A percentile compares a stretch with the other conserved stretches of the same genome.
phyloP scores from a whole-genome alignment of 2,888 invertebrate genomes.

The Drosophila nigritarsus region DNA sequence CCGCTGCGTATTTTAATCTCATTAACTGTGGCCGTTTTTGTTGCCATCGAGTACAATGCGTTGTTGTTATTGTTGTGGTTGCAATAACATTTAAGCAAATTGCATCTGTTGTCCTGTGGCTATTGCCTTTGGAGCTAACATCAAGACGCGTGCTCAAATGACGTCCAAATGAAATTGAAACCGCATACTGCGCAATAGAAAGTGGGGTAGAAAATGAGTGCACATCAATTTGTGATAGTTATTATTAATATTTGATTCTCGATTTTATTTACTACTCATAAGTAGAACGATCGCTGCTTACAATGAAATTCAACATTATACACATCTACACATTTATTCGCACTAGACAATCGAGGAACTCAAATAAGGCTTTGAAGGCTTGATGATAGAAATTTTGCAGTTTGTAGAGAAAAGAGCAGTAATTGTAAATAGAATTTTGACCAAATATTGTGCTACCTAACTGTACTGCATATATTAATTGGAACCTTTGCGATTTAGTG shows the following conservation, averaged over 20 bases:
- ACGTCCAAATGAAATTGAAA: constrained; percentile 14
- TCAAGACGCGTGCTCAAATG: constrained; percentile 29
- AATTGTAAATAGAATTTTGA: neutral
- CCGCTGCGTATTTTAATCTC: constrained; percentile 80
- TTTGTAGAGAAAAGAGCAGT: neutral
- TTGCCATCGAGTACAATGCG: constrained; percentile 41
- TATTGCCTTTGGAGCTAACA: constrained; percentile 16
- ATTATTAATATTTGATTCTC: neutral
- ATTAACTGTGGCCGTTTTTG: constrained; percentile 70
- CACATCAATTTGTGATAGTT: neutral
- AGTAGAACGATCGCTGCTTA: neutral
- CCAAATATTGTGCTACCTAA: neutral
- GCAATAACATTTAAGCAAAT: constrained; percentile 59
- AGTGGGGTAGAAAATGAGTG: too few species aligned
- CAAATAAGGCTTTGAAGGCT: neutral
- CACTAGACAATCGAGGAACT: neutral
- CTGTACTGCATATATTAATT: neutral
- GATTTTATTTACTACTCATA: neutral
- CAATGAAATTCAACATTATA: neutral
- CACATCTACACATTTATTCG: neutral
- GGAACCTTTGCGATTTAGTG: neutral
- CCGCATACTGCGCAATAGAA: constrained; percentile 11
- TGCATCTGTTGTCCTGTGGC: constrained; percentile 61
- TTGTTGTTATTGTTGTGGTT: constrained; percentile 46
- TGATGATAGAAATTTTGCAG: neutral